Evolutionary conservation across 2,113 vertebrate species (phyloP).

Genomic region (Cheilinus undulatus): DNA sequence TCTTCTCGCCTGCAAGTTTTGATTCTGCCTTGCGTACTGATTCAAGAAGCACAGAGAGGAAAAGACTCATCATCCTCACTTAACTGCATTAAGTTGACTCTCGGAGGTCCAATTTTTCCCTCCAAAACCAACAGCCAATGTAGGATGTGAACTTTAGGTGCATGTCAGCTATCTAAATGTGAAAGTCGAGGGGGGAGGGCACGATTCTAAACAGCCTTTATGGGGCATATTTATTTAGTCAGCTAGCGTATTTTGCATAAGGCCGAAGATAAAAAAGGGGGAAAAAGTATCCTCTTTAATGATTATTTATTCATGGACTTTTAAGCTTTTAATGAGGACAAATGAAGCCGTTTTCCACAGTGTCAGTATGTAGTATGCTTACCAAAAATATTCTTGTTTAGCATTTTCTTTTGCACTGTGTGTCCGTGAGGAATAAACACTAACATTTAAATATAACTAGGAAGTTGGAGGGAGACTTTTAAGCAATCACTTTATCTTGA

Average conservation of each 20-base stretch:
- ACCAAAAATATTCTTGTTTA: slow-evolving; percentile 85
- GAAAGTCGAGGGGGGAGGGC: slow-evolving; percentile 62
- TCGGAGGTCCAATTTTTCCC: slow-evolving; percentile 79
- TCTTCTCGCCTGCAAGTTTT: slow-evolving; percentile 84
- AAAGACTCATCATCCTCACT: slow-evolving; percentile 79
- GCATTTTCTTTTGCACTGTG: slow-evolving; percentile 72
- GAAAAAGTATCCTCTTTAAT: slow-evolving; percentile 77
- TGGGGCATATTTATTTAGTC: slow-evolving; percentile 78
- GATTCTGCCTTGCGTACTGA: slow-evolving; percentile 78
- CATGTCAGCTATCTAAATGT: slow-evolving; percentile 75
- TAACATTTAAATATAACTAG: slow-evolving; percentile 77
- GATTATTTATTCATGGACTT: slow-evolving; percentile 88
- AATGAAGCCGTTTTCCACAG: slow-evolving; percentile 85
- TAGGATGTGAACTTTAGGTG: slow-evolving; percentile 69
- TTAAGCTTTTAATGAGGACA: slow-evolving; percentile 90
- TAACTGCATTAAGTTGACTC: slow-evolving; percentile 83
- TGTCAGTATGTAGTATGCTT: slow-evolving; percentile 85
- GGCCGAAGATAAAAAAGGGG: slow-evolving; percentile 63
- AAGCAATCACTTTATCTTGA: slow-evolving; percentile 68
- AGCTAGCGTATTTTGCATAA: slow-evolving; percentile 74
- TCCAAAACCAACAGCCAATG: slow-evolving; percentile 69
- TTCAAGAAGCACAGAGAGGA: slow-evolving; percentile 75
- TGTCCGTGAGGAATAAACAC: slow-evolving; percentile 81
- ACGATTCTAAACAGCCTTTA: slow-evolving; percentile 78
- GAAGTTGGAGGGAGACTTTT: slow-evolving; percentile 66